Evolutionary conservation across 1,140 invertebrate species (phyloP), one percentile per base, ranked within the genome.

Genomic region (Ceratina calcarata): DNA sequence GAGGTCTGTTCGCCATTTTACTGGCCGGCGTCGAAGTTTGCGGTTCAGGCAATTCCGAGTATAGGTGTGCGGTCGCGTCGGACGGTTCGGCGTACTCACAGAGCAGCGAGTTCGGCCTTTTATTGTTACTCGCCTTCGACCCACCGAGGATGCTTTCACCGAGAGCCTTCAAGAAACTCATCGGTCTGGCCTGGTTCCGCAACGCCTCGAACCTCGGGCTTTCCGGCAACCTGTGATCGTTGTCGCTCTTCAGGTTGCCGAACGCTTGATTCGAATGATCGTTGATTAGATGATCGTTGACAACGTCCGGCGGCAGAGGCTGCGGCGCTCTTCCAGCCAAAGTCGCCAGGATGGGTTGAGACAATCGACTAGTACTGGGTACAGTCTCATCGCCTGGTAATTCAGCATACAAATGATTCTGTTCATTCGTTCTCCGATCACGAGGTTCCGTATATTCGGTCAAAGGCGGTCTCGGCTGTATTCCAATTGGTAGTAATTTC

Each of bases 31-130:
- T 93, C 15, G 94, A 94, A 55, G 90, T 92, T 69, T 93, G 91
- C 0, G 93, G 93, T 55, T 94, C 94, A 37, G 94, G 93, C 69
- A 96, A 92, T 90, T 96, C 96, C 1, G 96, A 95, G 89, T 97
- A 97, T 37, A 96, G 91, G 91, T 96, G 96, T 1, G 95, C 92
- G 13, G 94, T 94, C 8, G 93, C 93, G 89, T 96, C 96, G 77
- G 94, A 94, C 0, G 96, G 95, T 84, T 96, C 95, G 22, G 95
- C 95, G 90, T 96, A 96, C 81, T 96, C 96, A 80, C 95, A 94
- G 1, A 95, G 91, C 67, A 95, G 84, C 2, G 94, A 94, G 27
- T 94, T 94, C 58, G 94, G 93, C 85, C 93, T 92, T 51, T 94
- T 93, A 6, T 91, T 91, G 64, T 83, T 83, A 4, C 24, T 58